These are phyloP conservation scores for Solenopsis invicta DNA, from an alignment of 1,140 invertebrate species.

Conservation along the genomic window DNA sequence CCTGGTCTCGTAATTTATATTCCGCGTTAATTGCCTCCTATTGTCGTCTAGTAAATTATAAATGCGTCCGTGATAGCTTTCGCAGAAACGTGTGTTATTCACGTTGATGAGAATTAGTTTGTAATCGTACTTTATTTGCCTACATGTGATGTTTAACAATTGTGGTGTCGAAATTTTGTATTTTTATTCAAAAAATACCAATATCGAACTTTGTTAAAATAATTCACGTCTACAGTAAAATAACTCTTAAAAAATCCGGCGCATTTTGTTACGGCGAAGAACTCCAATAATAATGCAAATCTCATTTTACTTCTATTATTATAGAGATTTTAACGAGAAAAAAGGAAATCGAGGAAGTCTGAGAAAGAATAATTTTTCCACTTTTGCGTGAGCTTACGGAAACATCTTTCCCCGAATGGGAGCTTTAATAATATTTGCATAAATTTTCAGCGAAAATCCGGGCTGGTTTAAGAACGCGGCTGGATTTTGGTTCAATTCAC, in stretches of 20 bases:
- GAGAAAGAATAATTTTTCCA: neutral
- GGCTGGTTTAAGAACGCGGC: slow-evolving; percentile 93
- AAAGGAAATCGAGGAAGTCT: neutral
- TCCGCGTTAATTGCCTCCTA: slow-evolving; percentile 27
- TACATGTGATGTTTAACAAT: neutral
- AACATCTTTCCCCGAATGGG: neutral
- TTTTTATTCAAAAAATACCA: neutral
- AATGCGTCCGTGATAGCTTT: neutral
- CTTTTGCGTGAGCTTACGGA: neutral
- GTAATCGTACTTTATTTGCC: slow-evolving; percentile 12
- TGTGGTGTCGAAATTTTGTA: slow-evolving; percentile 1
- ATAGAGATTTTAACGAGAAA: neutral
- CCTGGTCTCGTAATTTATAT: slow-evolving; percentile 33
- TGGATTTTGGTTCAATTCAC: slow-evolving; percentile 91
- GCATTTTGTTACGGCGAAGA: neutral
- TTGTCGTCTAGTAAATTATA: slow-evolving; percentile 28
- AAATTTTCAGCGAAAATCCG: slow-evolving; percentile 87
- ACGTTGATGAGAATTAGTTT: slow-evolving; percentile 26
- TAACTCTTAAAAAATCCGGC: neutral
- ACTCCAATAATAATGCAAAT: slow-evolving; percentile 8
- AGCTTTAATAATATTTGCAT: slow-evolving; percentile 64
- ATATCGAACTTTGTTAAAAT: neutral
- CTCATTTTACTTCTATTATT: neutral
- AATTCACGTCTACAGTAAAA: neutral
- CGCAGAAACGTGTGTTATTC: neutral